These are phyloP conservation scores for Corythoichthys intestinalis DNA, from an alignment of 2,113 vertebrate genomes.

Conservation along the genomic window DNA sequence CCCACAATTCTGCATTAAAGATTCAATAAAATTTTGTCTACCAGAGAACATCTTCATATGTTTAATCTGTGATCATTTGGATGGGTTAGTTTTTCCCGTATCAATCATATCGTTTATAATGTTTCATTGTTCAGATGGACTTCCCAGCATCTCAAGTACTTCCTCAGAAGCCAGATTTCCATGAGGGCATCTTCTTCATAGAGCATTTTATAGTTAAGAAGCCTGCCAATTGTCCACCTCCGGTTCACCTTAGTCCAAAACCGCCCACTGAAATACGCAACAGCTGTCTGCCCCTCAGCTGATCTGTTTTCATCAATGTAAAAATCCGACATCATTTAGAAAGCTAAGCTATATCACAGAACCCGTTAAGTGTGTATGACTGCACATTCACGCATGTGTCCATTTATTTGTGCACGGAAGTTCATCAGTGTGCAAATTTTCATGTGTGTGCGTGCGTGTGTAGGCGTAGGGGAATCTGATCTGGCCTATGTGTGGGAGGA, in stretches of 20 bases:
- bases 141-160: slow-evolving; percentile 24
- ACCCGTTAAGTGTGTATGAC: slow-evolving; percentile 33
- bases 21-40: neutral
- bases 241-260: slow-evolving; percentile 64
- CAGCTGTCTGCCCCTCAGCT: slow-evolving; percentile 64
- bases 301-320: slow-evolving; percentile 66
- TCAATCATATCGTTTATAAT: neutral
- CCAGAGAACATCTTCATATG: slow-evolving; percentile 1
- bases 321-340: slow-evolving; percentile 68
- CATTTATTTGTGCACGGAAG: slow-evolving; percentile 51
- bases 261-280: slow-evolving; percentile 56
- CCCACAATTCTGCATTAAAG: neutral
- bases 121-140: slow-evolving; percentile 2
- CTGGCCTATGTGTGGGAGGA: slow-evolving; percentile 65
- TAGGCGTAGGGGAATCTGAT: slow-evolving; percentile 69
- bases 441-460: slow-evolving; percentile 48
- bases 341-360: slow-evolving; percentile 66
- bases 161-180: slow-evolving; percentile 44
- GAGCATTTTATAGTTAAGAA: slow-evolving; percentile 55
- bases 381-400: slow-evolving; percentile 31
- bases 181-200: slow-evolving; percentile 50
- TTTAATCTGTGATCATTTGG: neutral
- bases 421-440: slow-evolving; percentile 56
- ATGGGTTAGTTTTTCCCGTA: neutral
- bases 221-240: slow-evolving; percentile 52